phyloP scores from a whole-genome alignment of 2,888 invertebrate genomes.

The Cantharis flavilabris region DNA sequence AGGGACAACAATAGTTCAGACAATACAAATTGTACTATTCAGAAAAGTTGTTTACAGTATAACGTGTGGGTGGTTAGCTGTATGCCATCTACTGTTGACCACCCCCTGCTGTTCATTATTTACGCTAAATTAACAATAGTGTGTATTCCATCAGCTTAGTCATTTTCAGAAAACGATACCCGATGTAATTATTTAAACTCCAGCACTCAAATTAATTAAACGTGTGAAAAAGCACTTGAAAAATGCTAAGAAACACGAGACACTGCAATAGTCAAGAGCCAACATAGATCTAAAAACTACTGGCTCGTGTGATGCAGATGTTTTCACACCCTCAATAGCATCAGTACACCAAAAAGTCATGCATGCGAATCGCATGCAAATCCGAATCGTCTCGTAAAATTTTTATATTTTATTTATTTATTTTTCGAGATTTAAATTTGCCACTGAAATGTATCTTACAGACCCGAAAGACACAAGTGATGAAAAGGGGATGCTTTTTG shows the following conservation, averaged over 20 bases:
- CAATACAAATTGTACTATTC: conserved; percentile 42
- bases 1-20: conserved; percentile 23
- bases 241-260: not conserved
- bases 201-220: not conserved
- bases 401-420: not conserved
- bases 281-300: not conserved
- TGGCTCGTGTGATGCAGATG: not conserved
- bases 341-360: not conserved
- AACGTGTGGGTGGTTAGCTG: conserved; percentile 36
- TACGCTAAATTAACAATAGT: not conserved
- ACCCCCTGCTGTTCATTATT: conserved; percentile 31
- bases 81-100: conserved; percentile 22
- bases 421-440: not conserved
- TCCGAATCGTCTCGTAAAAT: not conserved
- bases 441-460: too few relatives aligned
- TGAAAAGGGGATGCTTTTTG: too few relatives aligned
- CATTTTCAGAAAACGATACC: not conserved
- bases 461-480: too few relatives aligned
- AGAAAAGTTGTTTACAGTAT: conserved; percentile 33
- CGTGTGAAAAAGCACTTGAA: not conserved
- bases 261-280: not conserved
- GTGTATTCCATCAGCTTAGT: not conserved
- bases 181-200: not conserved
- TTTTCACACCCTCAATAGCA: not conserved
- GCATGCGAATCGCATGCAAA: not conserved